A percentile compares a stretch with the other conserved stretches of the same genome.
Conservation (phyloP, 2,888 invertebrate genomes). For the Acronicta psi region DNA sequence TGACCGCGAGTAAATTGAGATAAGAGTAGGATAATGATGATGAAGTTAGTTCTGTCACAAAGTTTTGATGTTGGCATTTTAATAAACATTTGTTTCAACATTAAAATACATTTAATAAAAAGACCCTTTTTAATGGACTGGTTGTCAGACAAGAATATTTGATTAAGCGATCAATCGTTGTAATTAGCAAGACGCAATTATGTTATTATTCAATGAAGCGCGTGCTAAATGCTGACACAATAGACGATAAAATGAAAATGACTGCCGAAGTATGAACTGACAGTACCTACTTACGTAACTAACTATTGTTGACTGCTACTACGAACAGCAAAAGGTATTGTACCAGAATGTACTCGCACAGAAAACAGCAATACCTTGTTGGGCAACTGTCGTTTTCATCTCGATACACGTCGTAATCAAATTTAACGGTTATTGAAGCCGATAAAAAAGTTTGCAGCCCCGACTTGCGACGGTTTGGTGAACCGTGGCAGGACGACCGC, state of each 20-base stretch:
- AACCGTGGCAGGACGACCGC: slow-evolving; percentile 66
- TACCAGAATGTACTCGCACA: slow-evolving; percentile 40
- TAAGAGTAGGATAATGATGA: no score
- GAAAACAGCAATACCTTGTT: slow-evolving; percentile 59
- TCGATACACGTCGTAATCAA: slow-evolving; percentile 80
- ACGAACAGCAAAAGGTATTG: slow-evolving; percentile 36
- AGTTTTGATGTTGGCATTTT: background rate
- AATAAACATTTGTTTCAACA: no score
- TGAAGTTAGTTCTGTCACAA: background rate
- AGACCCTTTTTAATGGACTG: no score
- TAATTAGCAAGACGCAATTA: slow-evolving; percentile 49
- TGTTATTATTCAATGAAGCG: slow-evolving; percentile 47
- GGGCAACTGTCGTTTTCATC: slow-evolving; percentile 76
- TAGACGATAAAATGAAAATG: slow-evolving; percentile 48
- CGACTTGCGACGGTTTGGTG: slow-evolving; percentile 71
- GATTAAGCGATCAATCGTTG: slow-evolving; percentile 24
- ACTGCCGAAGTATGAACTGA: slow-evolving; percentile 21
- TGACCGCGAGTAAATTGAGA: no score
- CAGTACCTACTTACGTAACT: slow-evolving; percentile 41
- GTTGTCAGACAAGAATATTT: slow-evolving; percentile 1
- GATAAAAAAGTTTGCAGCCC: slow-evolving; percentile 67
- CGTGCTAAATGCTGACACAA: slow-evolving; percentile 49
- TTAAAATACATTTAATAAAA: no score
- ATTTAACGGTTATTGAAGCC: slow-evolving; percentile 82
- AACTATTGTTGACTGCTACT: slow-evolving; percentile 31